phyloP scores from a whole-genome alignment of 2,888 invertebrate species.

The Helobdella robusta region DNA sequence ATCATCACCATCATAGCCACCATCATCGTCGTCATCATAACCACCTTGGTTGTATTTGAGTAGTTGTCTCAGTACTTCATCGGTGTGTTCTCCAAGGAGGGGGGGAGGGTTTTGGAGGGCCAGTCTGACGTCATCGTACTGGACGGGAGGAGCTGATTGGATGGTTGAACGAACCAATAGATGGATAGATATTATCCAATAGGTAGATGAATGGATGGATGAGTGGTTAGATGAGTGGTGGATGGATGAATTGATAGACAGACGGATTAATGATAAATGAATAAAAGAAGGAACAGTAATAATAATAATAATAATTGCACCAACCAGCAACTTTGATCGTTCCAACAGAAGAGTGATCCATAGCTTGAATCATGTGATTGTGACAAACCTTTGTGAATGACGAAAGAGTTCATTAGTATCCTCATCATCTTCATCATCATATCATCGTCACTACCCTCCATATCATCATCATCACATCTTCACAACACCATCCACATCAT shows the following conservation, averaged over 20 bases:
- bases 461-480: not conserved
- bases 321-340: conserved; percentile 55
- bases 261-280: not conserved
- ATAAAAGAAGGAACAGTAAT: not conserved
- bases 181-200: not conserved
- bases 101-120: conserved; percentile 65
- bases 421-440: too few relatives aligned
- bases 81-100: conserved; percentile 75
- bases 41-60: conserved; percentile 31
- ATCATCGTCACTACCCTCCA: not conserved
- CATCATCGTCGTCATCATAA: not conserved
- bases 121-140: conserved; percentile 66
- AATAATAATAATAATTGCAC: not conserved
- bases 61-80: conserved; percentile 57
- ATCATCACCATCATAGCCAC: not conserved
- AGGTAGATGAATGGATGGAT: not conserved
- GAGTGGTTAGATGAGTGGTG: conserved; percentile 5
- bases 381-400: conserved; percentile 48
- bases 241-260: not conserved
- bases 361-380: conserved; percentile 45
- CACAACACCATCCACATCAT: not conserved
- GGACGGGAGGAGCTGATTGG: conserved; percentile 67
- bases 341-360: conserved; percentile 61
- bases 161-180: not conserved
- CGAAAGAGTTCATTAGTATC: too few relatives aligned